These are phyloP conservation scores for Remorina albescens DNA, from an alignment of 2,797 vertebrate genomes.

Conservation along the genomic window DNA sequence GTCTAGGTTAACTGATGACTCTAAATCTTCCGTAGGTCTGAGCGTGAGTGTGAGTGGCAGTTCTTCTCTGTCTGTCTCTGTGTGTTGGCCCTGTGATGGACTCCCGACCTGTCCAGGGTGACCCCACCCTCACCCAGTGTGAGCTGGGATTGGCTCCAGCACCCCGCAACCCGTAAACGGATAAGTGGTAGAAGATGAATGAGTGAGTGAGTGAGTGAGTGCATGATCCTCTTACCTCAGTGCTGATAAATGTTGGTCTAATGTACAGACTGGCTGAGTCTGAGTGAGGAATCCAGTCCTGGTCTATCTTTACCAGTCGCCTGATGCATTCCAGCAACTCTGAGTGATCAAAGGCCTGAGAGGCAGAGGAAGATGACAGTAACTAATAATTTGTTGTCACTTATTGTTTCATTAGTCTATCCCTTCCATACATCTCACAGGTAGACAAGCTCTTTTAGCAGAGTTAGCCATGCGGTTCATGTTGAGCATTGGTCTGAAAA, in stretches of 20 bases:
- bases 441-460: constrained; percentile 86
- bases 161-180: no score
- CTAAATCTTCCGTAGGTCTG: no score
- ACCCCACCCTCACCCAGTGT: no score
- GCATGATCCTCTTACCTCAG: constrained; percentile 83
- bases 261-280: constrained; percentile 89
- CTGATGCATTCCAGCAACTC: constrained; percentile 91
- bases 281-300: constrained; percentile 90
- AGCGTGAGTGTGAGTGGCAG: no score
- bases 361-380: background rate
- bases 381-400: background rate
- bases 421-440: constrained; percentile 79
- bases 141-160: no score
- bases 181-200: no score
- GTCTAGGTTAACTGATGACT: no score
- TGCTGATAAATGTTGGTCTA: constrained; percentile 91
- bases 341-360: constrained; percentile 87
- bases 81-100: no score
- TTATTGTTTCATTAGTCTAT: background rate
- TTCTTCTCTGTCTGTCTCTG: no score
- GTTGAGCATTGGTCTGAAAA: constrained; percentile 92
- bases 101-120: no score
- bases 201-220: no score
- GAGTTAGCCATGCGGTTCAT: constrained; percentile 90
- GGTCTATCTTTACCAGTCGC: constrained; percentile 89